Evolutionary conservation across 2,113 vertebrate species (phyloP), one percentile per base, ranked within the genome.

Genomic region (Brienomyrus longianalis): DNA sequence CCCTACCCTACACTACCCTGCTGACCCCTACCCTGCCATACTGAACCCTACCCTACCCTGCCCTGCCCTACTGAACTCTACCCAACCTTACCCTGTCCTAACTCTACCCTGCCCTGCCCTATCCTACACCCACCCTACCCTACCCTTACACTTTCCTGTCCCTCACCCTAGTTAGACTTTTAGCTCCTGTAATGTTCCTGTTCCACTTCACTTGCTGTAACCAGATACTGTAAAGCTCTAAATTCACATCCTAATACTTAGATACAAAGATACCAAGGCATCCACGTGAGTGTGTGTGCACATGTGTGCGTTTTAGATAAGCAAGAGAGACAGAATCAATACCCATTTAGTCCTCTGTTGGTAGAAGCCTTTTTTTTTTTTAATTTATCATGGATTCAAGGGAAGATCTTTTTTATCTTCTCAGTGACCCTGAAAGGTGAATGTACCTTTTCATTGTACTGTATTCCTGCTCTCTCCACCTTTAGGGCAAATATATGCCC

Each of bases 401-500:
- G 70, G 70, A 39, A 13, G 21, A 7, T 23, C 15, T 0, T 77
- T 31, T 77, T 77, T 15, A 2, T 21, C 80, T 19, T 19, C 43
- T 83, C 4, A 8, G 21, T 23, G 10, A 21, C 39, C 43, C 43
- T 83, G 5, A 23, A 43, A 84, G 35, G 80, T 10, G 39, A 48
- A 80, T 13, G 48, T 50, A 90, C 39, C 13, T 17, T 62, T 59
- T 90, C 50, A 83, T 23, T 70, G 47, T 90, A 83, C 23, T 70
- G 47, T 90, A 70, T 43, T 89, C 47, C 87, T 74, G 83, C 89
- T 92, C 77, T 89, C 62, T 92, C 88, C 90, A 89, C 90, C 91
- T 92, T 89, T 91, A 93, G 92, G 92, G 89, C 91, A 90, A 90
- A 89, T 91, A 91, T 90, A 90, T 93, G 93, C 91, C 92, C 91